Base-by-base conservation (phyloP, 2,888 invertebrate genomes). In the Cantharis lateralis region DNA sequence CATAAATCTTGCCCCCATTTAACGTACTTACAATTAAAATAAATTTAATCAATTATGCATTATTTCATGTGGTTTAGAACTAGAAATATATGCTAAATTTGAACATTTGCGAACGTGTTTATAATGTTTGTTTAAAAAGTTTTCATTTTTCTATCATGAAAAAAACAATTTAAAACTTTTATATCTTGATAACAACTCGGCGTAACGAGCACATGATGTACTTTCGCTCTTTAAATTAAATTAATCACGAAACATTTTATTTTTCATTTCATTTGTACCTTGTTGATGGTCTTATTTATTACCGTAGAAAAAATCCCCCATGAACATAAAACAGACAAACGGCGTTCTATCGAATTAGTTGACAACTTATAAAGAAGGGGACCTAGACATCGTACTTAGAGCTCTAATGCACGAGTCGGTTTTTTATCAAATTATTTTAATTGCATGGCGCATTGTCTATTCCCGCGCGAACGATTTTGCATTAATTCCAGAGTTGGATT, bases 391-490 rank as follows among this genome's bases (percentile, higher is more conserved):
- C 62, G 75, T 71, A 75, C 75, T 75, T 78, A 75, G 68, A 63
- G 74, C 79, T 80, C 78, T 78, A 80, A 80, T 82, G 82, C 76
- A 78, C 75, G 81, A 77, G 80, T 80, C 80, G 81, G 80, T 81
- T 82, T 81, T 83, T 84, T 84, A 84, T 84, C 83, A 82, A 84
- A 84, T 84, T 83, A 83, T 84, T 84, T 84, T 84, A 84, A 84
- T 83, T 83, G 84, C 81, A 79, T 80, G 48, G 76, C 74, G 78
- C 81, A 81, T 82, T 82, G 83, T 81, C 82, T 81, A 81, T 80
- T 82, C 83, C 81, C 83, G 79, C 77, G 80, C 76, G 78, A 80
- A 80, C 81, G 80, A 81, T 83, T 82, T 78, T 79, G 80, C 79
- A 80, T 82, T 82, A 83, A 83, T 81, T 81, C 81, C 80, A 80